Evolutionary conservation across 37 sponge, comb jelly and placozoan genomes (phyloP).

Genomic region (Spongilla lacustris): DNA sequence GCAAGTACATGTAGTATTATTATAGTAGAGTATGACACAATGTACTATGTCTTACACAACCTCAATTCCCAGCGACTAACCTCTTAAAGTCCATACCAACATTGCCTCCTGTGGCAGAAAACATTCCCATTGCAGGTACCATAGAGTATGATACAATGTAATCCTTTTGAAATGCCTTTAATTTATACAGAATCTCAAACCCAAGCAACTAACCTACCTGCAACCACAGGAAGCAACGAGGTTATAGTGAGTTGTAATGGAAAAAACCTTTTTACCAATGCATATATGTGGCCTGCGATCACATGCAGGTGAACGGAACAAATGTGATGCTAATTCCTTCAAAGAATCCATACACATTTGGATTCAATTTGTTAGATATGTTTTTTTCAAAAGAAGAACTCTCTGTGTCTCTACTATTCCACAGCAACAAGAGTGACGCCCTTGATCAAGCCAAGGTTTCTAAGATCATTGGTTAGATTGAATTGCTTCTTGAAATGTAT

Average conservation of each 20-base stretch:
- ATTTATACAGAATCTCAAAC: not conserved
- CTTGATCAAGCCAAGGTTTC: not conserved
- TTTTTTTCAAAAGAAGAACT: not conserved
- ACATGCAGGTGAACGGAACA: not conserved
- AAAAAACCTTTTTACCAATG: not conserved
- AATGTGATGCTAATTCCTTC: not conserved
- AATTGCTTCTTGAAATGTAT: slow-evolving; percentile 1
- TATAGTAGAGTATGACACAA: not conserved
- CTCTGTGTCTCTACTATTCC: not conserved
- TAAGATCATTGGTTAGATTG: not conserved
- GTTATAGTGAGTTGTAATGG: not conserved
- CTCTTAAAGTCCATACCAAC: not conserved
- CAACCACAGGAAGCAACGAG: not conserved
- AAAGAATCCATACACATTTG: not conserved
- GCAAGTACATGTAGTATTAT: not conserved
- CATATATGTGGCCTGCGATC: not conserved
- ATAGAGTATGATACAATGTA: too few relatives aligned
- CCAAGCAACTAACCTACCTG: not conserved
- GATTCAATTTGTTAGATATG: not conserved
- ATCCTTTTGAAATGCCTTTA: too few relatives aligned
- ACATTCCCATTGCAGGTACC: too few relatives aligned
- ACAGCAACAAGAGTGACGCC: not conserved
- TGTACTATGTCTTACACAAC: not conserved
- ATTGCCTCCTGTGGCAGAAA: too few relatives aligned
- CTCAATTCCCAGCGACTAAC: not conserved